A percentile compares a stretch with the other conserved stretches of the same genome.
phyloP scores from a whole-genome alignment of 2,797 vertebrate species.

The Apodemus agrarius region DNA sequence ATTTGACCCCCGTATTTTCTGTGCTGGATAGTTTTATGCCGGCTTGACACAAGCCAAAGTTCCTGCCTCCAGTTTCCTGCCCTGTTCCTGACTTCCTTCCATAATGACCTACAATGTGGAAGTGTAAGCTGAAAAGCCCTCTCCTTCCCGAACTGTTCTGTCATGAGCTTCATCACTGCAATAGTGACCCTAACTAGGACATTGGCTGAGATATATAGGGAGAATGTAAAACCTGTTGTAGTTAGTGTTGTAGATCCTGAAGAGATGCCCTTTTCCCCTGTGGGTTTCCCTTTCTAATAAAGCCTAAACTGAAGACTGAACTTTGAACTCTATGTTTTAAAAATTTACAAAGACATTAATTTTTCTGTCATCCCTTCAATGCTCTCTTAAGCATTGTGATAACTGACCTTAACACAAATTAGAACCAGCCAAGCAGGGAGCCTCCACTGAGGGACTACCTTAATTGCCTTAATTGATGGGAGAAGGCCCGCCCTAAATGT shows the following conservation, averaged over 20 bases:
- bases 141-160: not conserved
- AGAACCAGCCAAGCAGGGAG: not conserved
- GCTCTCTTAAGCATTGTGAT: not conserved
- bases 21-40: not conserved
- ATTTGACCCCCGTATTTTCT: not conserved
- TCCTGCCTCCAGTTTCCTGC: not conserved
- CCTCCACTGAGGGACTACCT: not conserved
- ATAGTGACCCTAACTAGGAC: not conserved
- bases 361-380: not conserved
- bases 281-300: slow-evolving; percentile 10
- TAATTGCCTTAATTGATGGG: not conserved
- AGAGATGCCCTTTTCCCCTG: not conserved
- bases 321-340: not conserved
- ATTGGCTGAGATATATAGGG: not conserved
- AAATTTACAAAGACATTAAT: not conserved
- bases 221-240: too few relatives aligned
- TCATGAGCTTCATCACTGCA: not conserved
- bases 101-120: not conserved
- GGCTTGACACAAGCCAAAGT: not conserved
- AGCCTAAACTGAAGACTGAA: not conserved
- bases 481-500: not conserved
- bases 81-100: not conserved
- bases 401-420: not conserved
- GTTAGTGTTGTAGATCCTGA: not conserved
- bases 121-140: not conserved